Evolutionary conservation across 1,140 invertebrate genomes (phyloP).

Genomic region (Ctenoplectra terminalis): DNA sequence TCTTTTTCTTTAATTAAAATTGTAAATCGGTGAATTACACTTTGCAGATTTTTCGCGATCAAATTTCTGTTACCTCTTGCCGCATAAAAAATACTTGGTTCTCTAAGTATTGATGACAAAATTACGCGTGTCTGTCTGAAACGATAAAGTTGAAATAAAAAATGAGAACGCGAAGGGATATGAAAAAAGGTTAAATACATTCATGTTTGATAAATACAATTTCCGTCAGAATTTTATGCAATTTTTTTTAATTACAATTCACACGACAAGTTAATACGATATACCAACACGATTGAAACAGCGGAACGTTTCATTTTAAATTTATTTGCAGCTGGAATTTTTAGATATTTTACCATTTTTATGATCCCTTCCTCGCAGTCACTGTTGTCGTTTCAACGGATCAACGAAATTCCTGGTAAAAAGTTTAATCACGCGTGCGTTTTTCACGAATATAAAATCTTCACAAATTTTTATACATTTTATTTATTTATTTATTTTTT

Average conservation of each 20-base stretch:
- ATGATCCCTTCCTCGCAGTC: background rate
- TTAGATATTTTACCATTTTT: background rate
- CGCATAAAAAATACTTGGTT: no score
- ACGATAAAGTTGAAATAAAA: no score
- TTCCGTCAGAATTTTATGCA: background rate
- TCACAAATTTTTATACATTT: no score
- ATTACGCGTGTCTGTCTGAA: no score
- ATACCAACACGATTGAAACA: background rate
- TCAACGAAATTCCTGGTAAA: background rate
- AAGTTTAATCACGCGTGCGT: background rate
- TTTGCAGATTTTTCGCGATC: no score
- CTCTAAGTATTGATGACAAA: no score
- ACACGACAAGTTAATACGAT: background rate
- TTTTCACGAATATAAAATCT: background rate
- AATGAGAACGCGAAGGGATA: no score
- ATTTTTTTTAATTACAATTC: background rate
- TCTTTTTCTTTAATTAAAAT: background rate
- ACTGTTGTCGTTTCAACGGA: background rate
- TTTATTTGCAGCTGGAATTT: background rate
- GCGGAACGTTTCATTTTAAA: background rate
- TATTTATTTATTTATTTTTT: no score
- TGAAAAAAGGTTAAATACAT: no score
- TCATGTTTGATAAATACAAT: background rate
- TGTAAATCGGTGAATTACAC: no score
- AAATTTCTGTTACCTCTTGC: no score